These are phyloP conservation scores for Loris lydekkerianus DNA, from an alignment of 2,797 vertebrate species.

Conservation along the genomic window DNA sequence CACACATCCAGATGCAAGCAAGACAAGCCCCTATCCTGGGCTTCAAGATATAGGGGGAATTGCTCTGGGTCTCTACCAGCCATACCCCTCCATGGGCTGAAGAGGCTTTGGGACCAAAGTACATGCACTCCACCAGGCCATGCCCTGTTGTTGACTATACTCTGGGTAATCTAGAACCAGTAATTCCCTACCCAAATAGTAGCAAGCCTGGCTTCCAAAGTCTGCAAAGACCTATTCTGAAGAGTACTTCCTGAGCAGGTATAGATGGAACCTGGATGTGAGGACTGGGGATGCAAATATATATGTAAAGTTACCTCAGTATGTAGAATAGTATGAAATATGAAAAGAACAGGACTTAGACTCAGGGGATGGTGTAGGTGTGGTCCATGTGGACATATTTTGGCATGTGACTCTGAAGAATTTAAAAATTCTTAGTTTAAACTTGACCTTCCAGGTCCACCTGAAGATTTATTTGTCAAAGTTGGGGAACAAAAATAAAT, in stretches of 20 bases:
- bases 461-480: conserved; percentile 46
- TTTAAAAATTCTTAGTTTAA: conserved; percentile 34
- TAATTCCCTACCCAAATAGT: not conserved
- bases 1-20: not conserved
- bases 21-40: not conserved
- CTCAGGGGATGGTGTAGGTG: not conserved
- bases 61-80: not conserved
- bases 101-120: not conserved
- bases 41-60: not conserved
- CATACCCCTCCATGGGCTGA: not conserved
- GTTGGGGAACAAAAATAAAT: conserved; percentile 35
- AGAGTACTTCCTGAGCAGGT: not conserved
- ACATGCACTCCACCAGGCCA: not conserved
- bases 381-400: not conserved
- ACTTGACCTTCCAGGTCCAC: not conserved
- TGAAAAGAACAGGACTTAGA: not conserved
- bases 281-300: not conserved
- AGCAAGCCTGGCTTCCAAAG: not conserved
- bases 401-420: not conserved
- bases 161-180: not conserved
- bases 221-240: not conserved
- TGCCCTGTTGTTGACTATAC: not conserved
- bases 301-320: not conserved
- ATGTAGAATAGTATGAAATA: not conserved
- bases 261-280: not conserved